Percentiles rank a stretch among this genome's conserved stretches.
phyloP scores from a whole-genome alignment of 2,113 vertebrate species.

The Choloepus hoffmanni region DNA sequence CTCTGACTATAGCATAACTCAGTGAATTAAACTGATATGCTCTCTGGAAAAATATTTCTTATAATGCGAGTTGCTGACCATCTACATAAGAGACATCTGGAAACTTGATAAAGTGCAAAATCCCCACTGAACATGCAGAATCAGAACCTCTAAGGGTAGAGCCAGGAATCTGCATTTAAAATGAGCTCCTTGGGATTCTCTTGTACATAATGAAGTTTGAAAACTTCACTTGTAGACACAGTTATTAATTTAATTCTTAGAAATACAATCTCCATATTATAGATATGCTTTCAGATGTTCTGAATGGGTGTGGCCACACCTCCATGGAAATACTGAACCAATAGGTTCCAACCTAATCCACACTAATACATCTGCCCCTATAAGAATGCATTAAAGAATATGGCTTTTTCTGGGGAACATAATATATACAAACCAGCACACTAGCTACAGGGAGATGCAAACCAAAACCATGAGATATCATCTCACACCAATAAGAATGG shows the following conservation, averaged over 20 bases:
- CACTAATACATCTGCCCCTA: too few relatives aligned
- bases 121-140: background rate
- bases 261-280: background rate
- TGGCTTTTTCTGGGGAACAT: too few relatives aligned
- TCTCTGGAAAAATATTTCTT: background rate
- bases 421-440: too few relatives aligned
- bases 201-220: background rate
- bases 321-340: too few relatives aligned
- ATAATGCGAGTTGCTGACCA: background rate
- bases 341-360: too few relatives aligned
- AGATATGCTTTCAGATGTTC: too few relatives aligned
- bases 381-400: too few relatives aligned
- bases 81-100: background rate
- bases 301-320: too few relatives aligned
- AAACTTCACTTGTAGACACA: background rate
- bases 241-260: background rate
- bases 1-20: background rate
- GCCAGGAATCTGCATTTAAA: slow-evolving; percentile 17
- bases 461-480: too few relatives aligned
- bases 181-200: background rate
- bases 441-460: too few relatives aligned
- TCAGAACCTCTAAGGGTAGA: background rate
- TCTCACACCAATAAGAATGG: too few relatives aligned
- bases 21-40: too few relatives aligned
- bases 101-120: background rate